Conservation (phyloP, 2,888 invertebrate genomes). For the Pasiphila rectangulata region DNA sequence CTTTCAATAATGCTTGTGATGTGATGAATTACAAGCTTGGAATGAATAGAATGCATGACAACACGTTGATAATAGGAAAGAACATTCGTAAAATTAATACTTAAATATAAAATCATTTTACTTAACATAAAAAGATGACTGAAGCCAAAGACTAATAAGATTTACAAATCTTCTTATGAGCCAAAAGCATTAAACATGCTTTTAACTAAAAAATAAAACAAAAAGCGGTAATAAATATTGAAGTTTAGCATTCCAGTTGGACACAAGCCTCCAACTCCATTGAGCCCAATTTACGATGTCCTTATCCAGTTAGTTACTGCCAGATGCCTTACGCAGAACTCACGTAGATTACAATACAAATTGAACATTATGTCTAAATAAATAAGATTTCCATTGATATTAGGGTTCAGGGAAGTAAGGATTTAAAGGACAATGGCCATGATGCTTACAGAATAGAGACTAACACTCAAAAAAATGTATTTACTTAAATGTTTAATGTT, state of each 20-base stretch:
- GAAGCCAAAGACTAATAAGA: too few relatives aligned
- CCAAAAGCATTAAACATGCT: slow-evolving; percentile 1
- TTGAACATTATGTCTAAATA: slow-evolving; percentile 2
- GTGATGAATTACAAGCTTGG: neutral
- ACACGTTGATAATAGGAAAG: neutral
- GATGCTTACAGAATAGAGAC: too few relatives aligned
- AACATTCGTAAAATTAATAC: too few relatives aligned
- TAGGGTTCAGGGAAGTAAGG: neutral
- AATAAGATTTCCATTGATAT: slow-evolving; percentile 1
- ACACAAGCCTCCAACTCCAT: slow-evolving; percentile 15
- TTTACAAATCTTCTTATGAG: too few relatives aligned
- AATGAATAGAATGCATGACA: neutral
- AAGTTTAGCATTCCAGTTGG: slow-evolving; percentile 18
- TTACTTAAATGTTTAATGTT: too few relatives aligned
- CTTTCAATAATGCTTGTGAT: slow-evolving; percentile 3
- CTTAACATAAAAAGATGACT: too few relatives aligned
- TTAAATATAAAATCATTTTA: too few relatives aligned
- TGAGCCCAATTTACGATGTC: slow-evolving; percentile 26
- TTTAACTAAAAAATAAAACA: slow-evolving; percentile 1
- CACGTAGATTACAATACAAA: slow-evolving; percentile 4
- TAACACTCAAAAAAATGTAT: too few relatives aligned
- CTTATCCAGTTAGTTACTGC: slow-evolving; percentile 21
- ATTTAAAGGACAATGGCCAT: too few relatives aligned
- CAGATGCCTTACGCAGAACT: slow-evolving; percentile 8
- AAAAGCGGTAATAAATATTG: slow-evolving; percentile 12